phyloP scores from a whole-genome alignment of 2,113 vertebrate species.

The Menura novaehollandiae region DNA sequence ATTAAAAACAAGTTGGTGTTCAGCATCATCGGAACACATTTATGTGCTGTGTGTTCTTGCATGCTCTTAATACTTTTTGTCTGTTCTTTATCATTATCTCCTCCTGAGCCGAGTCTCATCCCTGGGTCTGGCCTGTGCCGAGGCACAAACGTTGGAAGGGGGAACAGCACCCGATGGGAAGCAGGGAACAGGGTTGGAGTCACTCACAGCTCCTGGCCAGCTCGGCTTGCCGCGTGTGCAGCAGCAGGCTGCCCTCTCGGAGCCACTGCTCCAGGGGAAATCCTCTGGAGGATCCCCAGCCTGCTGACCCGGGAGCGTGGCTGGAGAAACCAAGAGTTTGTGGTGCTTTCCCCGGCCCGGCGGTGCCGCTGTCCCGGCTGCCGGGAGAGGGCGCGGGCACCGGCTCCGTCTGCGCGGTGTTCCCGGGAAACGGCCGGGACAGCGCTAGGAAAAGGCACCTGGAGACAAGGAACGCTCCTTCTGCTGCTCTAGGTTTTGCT shows the following conservation, averaged over 20 bases:
- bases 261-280: background rate
- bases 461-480: background rate
- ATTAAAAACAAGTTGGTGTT: background rate
- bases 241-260: background rate
- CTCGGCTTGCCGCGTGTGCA: accelerated
- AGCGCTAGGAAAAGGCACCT: background rate
- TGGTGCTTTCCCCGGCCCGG: accelerated
- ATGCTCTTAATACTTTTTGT: background rate
- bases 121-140: background rate
- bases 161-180: accelerated
- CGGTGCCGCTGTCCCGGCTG: background rate
- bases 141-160: accelerated
- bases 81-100: background rate
- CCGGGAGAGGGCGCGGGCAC: conserved; percentile 51
- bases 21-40: background rate
- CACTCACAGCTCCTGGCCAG: accelerated
- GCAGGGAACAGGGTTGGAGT: background rate
- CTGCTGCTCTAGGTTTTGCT: background rate
- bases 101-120: accelerated
- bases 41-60: background rate
- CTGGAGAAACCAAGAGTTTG: accelerated
- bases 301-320: background rate
- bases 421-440: background rate
- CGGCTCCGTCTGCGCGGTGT: background rate
- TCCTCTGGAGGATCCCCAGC: background rate